phyloP scores from a whole-genome alignment of 2,888 invertebrate genomes.

The Caenorhabditis panamensis region DNA sequence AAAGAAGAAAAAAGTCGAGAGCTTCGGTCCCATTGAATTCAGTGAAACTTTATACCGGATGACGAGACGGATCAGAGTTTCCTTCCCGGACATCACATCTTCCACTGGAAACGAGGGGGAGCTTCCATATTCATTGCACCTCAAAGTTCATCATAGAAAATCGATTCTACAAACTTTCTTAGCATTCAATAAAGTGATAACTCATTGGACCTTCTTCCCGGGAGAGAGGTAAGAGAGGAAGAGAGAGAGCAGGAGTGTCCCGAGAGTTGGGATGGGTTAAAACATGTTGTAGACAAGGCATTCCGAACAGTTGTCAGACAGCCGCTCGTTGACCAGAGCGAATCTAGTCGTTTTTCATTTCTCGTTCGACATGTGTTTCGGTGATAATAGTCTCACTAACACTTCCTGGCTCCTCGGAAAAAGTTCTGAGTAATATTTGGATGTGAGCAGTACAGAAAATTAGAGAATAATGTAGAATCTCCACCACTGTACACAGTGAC shows the following conservation, averaged over 20 bases:
- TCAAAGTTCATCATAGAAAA: background rate
- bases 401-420: background rate
- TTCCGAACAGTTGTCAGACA: conserved; percentile 2
- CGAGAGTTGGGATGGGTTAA: background rate
- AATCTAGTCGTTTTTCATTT: conserved; percentile 1
- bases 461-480: background rate
- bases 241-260: background rate
- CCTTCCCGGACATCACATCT: conserved; percentile 8
- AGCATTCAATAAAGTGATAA: conserved; percentile 1
- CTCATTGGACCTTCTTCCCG: background rate
- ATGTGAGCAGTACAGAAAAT: too few species aligned
- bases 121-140: background rate
- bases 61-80: conserved; percentile 55
- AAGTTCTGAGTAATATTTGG: background rate
- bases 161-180: background rate
- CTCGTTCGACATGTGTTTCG: background rate
- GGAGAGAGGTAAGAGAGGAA: background rate
- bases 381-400: background rate
- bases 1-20: conserved; percentile 42
- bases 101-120: background rate
- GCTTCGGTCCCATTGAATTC: conserved; percentile 58
- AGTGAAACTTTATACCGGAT: conserved; percentile 63
- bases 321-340: conserved; percentile 1
- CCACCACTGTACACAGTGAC: background rate
- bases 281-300: conserved; percentile 9